Evolutionary conservation across 2,113 vertebrate genomes (phyloP), one percentile per base, ranked within the genome.

Genomic region (Pseudorectes ferrugineus): DNA sequence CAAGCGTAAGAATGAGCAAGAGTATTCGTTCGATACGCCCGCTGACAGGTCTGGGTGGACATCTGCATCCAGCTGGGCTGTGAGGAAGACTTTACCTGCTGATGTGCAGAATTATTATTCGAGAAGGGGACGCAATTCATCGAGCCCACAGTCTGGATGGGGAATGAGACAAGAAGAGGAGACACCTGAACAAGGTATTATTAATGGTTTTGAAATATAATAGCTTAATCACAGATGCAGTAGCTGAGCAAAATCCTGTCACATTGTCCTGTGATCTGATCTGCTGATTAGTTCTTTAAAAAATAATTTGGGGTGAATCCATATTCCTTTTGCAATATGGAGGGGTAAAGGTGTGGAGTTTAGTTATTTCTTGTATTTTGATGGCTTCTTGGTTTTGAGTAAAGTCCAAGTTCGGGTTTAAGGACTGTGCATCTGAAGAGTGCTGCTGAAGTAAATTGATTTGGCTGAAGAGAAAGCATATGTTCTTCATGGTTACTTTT

Each of bases 21-120:
- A 99, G 15, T 83, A 94, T 9, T 97, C 97, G 4, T 98, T 98
- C 0, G 99, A 99, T 40, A 94, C 98, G 0, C 98, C 98, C 24
- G 93, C 98, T 35, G 99, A 99, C 96, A 98, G 99, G 10, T 99
- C 99, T 2, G 99, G 99, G 26, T 99, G 99, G 99, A 99, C 99
- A 1, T 99, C 99, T 14, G 99, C 99, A 2, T 99, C 99, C 65
- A 99, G 99, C 91, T 99, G 99, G 99, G 99, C 99, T 22, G 99
- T 99, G 38, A 98, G 99, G 89, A 99, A 98, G 95, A 99, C 98
- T 22, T 98, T 99, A 7, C 99, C 99, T 33, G 99, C 99, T 28
- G 99, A 99, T 91, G 99, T 99, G 31, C 99, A 99, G 96, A 99
- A 99, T 92, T 99, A 99, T 87, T 99, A 99, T 72, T 99, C 99